Conservation (phyloP, 2,888 invertebrate genomes). For the Apomyelois bistriatella region DNA sequence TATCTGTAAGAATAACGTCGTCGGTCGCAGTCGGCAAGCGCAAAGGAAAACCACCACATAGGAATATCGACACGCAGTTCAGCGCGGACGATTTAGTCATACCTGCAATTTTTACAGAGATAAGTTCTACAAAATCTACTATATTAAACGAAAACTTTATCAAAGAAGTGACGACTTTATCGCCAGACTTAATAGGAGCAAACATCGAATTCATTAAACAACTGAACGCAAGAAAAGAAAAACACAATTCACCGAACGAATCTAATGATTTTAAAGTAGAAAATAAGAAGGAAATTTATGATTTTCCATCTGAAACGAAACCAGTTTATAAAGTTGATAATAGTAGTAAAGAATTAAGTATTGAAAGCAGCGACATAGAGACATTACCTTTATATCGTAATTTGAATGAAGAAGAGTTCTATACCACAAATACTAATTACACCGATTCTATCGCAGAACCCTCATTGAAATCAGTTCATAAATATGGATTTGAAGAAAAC, state of each 20-base stretch:
- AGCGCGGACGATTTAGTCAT: slow-evolving; percentile 16
- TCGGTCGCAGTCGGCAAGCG: slow-evolving; percentile 80
- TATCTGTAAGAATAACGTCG: slow-evolving; percentile 80
- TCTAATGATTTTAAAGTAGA: slow-evolving; percentile 66
- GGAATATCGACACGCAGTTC: slow-evolving; percentile 21
- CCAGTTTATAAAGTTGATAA: slow-evolving; percentile 3
- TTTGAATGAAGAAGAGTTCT: slow-evolving; percentile 5
- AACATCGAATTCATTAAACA: slow-evolving; percentile 74
- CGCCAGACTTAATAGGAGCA: slow-evolving; percentile 65
- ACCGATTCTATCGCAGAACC: slow-evolving; percentile 18
- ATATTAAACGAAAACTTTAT: slow-evolving; percentile 36
- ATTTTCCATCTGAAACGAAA: slow-evolving; percentile 3
- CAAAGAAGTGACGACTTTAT: slow-evolving; percentile 43
- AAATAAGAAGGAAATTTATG: neutral
- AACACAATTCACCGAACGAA: slow-evolving; percentile 44
- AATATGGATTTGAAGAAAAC: slow-evolving; percentile 17
- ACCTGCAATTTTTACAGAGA: slow-evolving; percentile 17
- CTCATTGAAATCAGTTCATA: slow-evolving; percentile 11
- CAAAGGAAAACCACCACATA: slow-evolving; percentile 36
- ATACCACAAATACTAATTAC: slow-evolving; percentile 3
- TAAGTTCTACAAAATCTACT: slow-evolving; percentile 22
- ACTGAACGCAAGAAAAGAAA: slow-evolving; percentile 62
- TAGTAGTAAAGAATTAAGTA: slow-evolving; percentile 8
- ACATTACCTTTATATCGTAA: neutral
- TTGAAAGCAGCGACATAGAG: neutral